A percentile compares a stretch with the other conserved stretches of the same genome.
Evolutionary conservation across 1,140 invertebrate genomes (phyloP).

Genomic region (Oncopeltus fasciatus): DNA sequence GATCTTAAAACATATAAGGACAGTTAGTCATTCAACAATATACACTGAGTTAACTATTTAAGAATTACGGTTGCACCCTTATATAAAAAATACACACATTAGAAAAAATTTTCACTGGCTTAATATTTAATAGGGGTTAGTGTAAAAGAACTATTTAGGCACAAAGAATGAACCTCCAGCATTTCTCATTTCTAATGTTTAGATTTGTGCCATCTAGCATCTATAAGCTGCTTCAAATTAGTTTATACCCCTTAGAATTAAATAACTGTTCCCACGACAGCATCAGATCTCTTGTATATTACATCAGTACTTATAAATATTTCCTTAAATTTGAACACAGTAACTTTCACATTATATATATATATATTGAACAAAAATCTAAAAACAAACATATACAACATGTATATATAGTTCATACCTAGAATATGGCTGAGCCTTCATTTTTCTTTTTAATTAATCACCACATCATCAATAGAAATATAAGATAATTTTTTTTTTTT

Average conservation of each 20-base stretch:
- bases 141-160: not conserved
- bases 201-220: not conserved
- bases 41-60: not conserved
- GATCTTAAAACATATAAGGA: too few species aligned
- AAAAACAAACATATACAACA: not conserved
- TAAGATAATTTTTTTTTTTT: too few species aligned
- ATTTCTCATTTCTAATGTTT: not conserved
- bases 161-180: not conserved
- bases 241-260: not conserved
- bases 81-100: not conserved
- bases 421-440: not conserved
- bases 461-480: too few species aligned
- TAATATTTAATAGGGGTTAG: not conserved
- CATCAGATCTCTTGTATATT: not conserved
- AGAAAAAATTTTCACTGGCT: not conserved
- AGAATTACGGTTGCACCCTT: not conserved
- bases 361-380: not conserved
- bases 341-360: not conserved
- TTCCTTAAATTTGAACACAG: conserved; percentile 8
- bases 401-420: not conserved
- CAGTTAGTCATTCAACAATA: not conserved
- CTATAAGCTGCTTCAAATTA: not conserved
- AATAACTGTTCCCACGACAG: not conserved
- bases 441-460: not conserved
- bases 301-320: not conserved